These are phyloP conservation scores for Metridium senile DNA, from an alignment of 92 coral and sea anemone genomes.

Conservation along the genomic window DNA sequence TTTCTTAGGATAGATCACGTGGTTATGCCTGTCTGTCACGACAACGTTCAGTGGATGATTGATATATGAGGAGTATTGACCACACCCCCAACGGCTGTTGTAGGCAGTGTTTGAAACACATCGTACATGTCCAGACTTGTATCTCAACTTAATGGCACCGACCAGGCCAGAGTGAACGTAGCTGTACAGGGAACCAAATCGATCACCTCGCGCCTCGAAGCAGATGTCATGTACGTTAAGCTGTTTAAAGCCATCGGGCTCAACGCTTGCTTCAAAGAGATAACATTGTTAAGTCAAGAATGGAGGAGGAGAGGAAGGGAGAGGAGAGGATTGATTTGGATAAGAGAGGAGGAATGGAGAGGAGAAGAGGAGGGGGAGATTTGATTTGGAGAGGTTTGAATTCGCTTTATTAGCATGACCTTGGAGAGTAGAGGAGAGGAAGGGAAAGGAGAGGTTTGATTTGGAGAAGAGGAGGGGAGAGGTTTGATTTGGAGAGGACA, in stretches of 20 bases:
- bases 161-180: conserved; percentile 48
- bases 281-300: too few species aligned
- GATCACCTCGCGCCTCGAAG: conserved; percentile 46
- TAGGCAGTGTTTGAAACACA: conserved; percentile 60
- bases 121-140: conserved; percentile 34
- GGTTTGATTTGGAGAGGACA: too few species aligned
- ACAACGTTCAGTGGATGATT: conserved; percentile 56
- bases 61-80: conserved; percentile 25
- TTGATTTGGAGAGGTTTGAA: too few species aligned
- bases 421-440: neutral
- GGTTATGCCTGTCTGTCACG: neutral
- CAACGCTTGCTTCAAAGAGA: neutral
- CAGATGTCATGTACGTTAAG: conserved; percentile 45
- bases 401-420: too few species aligned
- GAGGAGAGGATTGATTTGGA: too few species aligned
- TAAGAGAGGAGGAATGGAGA: neutral
- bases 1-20: neutral
- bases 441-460: too few species aligned
- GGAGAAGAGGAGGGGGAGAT: too few species aligned
- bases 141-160: conserved; percentile 31
- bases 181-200: conserved; percentile 36
- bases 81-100: conserved; percentile 80
- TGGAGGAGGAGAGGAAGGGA: neutral
- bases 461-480: neutral
- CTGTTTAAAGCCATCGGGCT: conserved; percentile 37